Evolutionary conservation across 2,888 invertebrate species (phyloP).

Genomic region (Brenthis ino): DNA sequence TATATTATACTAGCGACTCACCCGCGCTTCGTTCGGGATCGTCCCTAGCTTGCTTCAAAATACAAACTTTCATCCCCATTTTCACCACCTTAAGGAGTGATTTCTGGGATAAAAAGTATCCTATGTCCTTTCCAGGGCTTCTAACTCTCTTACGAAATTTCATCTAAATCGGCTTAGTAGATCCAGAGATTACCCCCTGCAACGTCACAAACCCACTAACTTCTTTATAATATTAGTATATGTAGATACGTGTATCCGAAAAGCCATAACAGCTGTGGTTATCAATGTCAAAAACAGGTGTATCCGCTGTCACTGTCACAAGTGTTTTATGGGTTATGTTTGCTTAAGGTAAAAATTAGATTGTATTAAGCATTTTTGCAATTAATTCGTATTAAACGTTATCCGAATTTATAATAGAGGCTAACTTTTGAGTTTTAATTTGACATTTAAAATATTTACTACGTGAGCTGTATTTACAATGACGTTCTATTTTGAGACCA

Average conservation of each 20-base stretch:
- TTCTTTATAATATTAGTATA: no score
- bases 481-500: constrained; percentile 71
- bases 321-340: constrained; percentile 8
- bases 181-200: no score
- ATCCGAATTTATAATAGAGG: background rate
- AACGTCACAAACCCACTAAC: no score
- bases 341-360: constrained; percentile 6
- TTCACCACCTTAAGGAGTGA: no score
- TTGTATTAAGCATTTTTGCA: background rate
- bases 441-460: constrained; percentile 4
- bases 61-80: no score
- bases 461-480: constrained; percentile 31
- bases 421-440: background rate
- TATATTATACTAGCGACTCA: no score
- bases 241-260: background rate
- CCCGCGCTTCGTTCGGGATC: no score
- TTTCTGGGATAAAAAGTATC: no score
- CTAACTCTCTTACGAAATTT: no score
- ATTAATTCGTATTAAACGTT: background rate
- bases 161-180: no score
- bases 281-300: constrained; percentile 5
- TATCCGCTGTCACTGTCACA: constrained; percentile 12
- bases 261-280: background rate
- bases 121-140: no score
- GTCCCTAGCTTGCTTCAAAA: no score